A percentile compares a stretch with the other conserved stretches of the same genome.
phyloP scores from a whole-genome alignment of 2,888 invertebrate genomes.

The Steinernema carpocapsae region DNA sequence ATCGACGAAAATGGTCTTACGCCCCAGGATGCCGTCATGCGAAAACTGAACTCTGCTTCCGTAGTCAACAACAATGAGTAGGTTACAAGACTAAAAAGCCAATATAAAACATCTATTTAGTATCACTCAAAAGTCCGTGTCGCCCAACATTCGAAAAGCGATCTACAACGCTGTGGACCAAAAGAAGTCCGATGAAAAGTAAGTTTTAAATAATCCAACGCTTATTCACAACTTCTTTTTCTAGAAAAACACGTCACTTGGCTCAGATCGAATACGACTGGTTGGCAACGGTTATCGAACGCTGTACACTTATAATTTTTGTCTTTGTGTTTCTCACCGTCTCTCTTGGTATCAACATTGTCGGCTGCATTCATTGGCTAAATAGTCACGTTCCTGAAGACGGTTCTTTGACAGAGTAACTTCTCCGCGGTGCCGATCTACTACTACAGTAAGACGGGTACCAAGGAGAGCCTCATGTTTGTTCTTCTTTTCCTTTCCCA shows the following conservation, averaged over 20 bases:
- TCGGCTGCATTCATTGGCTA: slow-evolving; percentile 42
- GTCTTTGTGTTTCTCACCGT: slow-evolving; percentile 40
- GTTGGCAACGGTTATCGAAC: slow-evolving; percentile 45
- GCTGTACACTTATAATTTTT: slow-evolving; percentile 43
- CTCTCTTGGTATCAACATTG: slow-evolving; percentile 41
- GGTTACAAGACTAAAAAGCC: background rate
- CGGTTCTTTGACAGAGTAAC: background rate
- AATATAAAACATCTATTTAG: background rate
- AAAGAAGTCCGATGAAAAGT: slow-evolving; percentile 37
- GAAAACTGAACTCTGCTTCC: slow-evolving; percentile 23
- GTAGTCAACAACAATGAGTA: slow-evolving; percentile 17
- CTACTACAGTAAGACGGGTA: slow-evolving; percentile 3
- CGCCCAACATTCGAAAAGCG: slow-evolving; percentile 9
- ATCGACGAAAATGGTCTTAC: slow-evolving; percentile 14
- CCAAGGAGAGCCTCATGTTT: background rate
- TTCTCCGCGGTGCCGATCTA: background rate
- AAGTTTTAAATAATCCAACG: background rate
- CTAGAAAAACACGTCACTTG: slow-evolving; percentile 17
- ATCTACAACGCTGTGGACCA: slow-evolving; percentile 27
- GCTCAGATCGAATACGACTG: slow-evolving; percentile 45
- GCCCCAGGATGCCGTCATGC: background rate
- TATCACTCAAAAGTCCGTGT: background rate
- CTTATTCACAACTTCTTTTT: background rate
- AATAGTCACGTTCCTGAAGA: slow-evolving; percentile 32
- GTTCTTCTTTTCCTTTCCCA: slow-evolving; percentile 1